Base-by-base conservation (phyloP, 1,140 invertebrate species). In the Drosophila punjabiensis region DNA sequence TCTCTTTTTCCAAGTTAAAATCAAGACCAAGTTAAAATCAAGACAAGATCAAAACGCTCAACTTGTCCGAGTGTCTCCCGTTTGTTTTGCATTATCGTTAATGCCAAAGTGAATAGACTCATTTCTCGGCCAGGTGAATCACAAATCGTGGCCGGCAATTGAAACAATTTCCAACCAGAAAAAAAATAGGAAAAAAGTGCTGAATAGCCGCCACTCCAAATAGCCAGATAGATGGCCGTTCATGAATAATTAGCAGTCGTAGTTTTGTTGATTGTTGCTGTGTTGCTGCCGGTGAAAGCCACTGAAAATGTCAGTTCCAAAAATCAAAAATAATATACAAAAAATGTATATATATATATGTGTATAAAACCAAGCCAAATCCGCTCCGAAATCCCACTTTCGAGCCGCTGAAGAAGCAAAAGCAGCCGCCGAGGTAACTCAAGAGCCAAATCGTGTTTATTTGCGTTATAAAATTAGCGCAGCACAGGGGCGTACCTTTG, bases 371-470 rank as follows among this genome's bases (percentile, higher is more conserved):
- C 47, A 73, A 55, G 64, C 45, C 41, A 33, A 68, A 73, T 62
- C 45, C 61, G 58, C 28, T 63, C 56, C 32, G 41, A 63, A 76
- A 75, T 76, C 41, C 74, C 74, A 52, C 67, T 78, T 61, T 78
- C 48, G 50, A 81, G 79, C 56, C 79, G 55, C 79, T 82, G 79
- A 82, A 78, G 81, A 79, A 81, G 50, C 63, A 52, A 53, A 47
- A 63, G 75, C 47, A 35, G 71, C 65, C 28, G 62, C 68, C 67
- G 61, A 74, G 69, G 64, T 52, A 81, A 70, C 81, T 89, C 86
- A 90, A 89, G 86, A 90, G 86, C 65, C 76, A 89, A 89, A 82
- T 89, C 86, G 86, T 89, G 86, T 89, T 90, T 89, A 80, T 90
- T 90, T 89, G 79, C 79, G 82, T 81, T 76, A 89, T 77, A 90